phyloP scores from a whole-genome alignment of 1,140 invertebrate species.

The Pogonomyrmex barbatus region DNA sequence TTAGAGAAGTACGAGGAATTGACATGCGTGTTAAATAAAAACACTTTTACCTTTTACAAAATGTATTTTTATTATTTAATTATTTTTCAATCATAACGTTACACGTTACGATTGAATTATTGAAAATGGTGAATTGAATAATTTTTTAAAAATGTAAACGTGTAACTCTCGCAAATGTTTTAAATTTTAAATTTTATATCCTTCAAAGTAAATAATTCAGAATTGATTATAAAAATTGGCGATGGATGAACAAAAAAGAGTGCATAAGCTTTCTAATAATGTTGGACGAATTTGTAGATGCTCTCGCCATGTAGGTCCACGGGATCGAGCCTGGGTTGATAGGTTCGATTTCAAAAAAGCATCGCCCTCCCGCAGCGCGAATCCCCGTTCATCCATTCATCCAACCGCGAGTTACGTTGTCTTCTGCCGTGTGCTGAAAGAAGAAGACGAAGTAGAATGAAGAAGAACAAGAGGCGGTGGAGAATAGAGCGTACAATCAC shows the following conservation, averaged over 20 bases:
- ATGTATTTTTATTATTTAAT: not conserved
- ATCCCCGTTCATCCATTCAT: constrained; percentile 74
- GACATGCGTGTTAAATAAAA: not conserved
- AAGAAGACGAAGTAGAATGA: constrained; percentile 62
- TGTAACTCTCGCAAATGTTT: not conserved
- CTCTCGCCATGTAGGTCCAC: constrained; percentile 27
- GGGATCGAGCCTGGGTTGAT: constrained; percentile 33
- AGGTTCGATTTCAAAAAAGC: constrained; percentile 77
- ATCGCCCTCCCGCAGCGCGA: constrained; percentile 67
- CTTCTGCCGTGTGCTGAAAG: constrained; percentile 70
- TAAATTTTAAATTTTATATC: constrained; percentile 10
- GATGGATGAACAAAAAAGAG: not conserved
- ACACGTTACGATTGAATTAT: not conserved
- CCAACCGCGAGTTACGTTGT: constrained; percentile 73
- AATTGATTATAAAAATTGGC: constrained; percentile 23
- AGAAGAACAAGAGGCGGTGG: constrained; percentile 72
- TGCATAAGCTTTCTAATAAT: not conserved
- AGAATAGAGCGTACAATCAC: constrained; percentile 79
- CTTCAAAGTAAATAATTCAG: not conserved
- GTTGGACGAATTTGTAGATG: constrained; percentile 4
- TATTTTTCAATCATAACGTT: not conserved
- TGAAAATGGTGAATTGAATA: not conserved
- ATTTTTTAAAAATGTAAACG: not conserved
- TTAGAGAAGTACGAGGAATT: not conserved
- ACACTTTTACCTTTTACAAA: not conserved